Evolutionary conservation across 2,888 invertebrate species (phyloP), one percentile per base, ranked within the genome.

Genomic region (Mimas tiliae): DNA sequence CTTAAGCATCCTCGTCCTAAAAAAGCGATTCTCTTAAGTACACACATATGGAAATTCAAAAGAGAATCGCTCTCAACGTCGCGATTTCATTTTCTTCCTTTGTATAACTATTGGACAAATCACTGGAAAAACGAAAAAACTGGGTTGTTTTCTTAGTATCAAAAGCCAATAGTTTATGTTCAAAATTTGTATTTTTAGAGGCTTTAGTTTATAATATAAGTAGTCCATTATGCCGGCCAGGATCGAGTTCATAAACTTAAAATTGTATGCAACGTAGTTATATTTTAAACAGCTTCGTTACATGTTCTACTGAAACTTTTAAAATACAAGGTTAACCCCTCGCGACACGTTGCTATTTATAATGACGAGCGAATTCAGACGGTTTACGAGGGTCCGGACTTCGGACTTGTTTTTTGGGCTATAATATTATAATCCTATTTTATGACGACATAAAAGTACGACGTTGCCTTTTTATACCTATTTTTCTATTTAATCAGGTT

Each of bases 371-470:
- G 50, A 63, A 48, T n/a, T n/a, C n/a, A 1, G 33, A n/a, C 2
- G 33, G 33, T 72, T 74, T 72, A 74, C 67, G 70, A 69, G 50
- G 50, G 67, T 27, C 55, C 11, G 21, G 63, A 62, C 67, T 74
- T 71, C 68, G n/a, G n/a, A n/a, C n/a, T n/a, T 27, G 1, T 27
- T 68, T 68, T 55, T 70, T 52, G 19, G 67, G 64, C 48, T 55
- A 27, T 27, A 27, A 34, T 55, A 55, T 38, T 55, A 38, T 55
- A 55, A 55, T 55, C 55, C 38, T 62, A 64, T 69, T 75, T 75
- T 74, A 75, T 51, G 65, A 52, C 65, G 66, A 53, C 65, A 67
- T 74, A 73, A 75, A 74, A 69, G 58, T 58, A 58, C 64, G 52
- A 65, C 42, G 38, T 45, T 55, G 45, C 45, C 45, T 53, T 42